phyloP scores from a whole-genome alignment of 2,888 invertebrate species.

The Prenolepis imparis region DNA sequence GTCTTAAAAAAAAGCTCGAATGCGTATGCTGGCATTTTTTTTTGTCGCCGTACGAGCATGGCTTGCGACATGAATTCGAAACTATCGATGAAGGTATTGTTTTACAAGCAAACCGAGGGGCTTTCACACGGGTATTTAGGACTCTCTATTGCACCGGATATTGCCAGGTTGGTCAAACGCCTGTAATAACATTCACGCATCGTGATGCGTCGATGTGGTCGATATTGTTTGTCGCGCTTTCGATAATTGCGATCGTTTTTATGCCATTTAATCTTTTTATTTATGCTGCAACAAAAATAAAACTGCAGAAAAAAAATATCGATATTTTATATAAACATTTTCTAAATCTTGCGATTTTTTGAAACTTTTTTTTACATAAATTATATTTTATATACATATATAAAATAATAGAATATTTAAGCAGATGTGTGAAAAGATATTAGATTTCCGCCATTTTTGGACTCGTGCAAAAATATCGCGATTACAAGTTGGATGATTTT shows the following conservation, averaged over 20 bases:
- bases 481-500: not conserved
- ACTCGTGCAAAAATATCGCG: not conserved
- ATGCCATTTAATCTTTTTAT: not conserved
- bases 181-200: conserved; percentile 45
- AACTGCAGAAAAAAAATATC: not conserved
- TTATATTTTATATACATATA: not conserved
- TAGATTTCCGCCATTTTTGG: not conserved
- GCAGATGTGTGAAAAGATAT: not conserved
- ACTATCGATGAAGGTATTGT: conserved; percentile 52
- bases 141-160: conserved; percentile 47
- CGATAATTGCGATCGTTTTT: conserved; percentile 40
- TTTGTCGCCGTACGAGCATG: not conserved
- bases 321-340: not conserved
- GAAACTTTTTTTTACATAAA: not conserved
- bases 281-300: conserved; percentile 14
- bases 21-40: not conserved
- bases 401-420: not conserved
- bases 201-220: conserved; percentile 13
- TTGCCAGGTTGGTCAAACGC: conserved; percentile 39
- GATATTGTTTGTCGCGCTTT: conserved; percentile 36
- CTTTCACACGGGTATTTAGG: conserved; percentile 51
- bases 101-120: conserved; percentile 32
- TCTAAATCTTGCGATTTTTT: not conserved
- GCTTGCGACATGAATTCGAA: conserved; percentile 19
- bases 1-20: conserved; percentile 6